These are phyloP conservation scores for Delphinapterus leucas DNA, from an alignment of 2,113 vertebrate genomes.

Conservation along the genomic window DNA sequence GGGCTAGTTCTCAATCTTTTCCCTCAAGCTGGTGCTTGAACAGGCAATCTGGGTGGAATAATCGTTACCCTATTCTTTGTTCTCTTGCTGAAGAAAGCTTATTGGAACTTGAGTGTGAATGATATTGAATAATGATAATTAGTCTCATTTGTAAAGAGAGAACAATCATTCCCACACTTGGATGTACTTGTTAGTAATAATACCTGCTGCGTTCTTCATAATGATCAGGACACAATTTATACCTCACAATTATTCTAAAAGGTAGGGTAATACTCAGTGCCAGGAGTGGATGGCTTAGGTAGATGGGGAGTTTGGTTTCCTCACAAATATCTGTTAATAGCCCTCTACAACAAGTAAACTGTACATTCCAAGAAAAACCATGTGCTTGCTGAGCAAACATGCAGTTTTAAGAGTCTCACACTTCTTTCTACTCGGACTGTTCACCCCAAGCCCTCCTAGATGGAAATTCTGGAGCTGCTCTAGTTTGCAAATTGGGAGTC, in stretches of 20 bases:
- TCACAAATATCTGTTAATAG: neutral
- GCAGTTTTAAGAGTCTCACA: neutral
- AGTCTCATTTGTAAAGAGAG: neutral
- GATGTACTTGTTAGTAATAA: neutral
- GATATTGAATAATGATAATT: neutral
- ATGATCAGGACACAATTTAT: neutral
- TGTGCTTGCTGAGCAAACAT: neutral
- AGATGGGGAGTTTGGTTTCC: neutral
- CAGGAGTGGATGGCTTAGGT: neutral
- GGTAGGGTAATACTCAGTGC: neutral
- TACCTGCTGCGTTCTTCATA: neutral
- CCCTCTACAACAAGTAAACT: neutral
- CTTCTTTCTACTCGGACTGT: neutral
- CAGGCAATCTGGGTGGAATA: neutral
- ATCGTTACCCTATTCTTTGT: neutral
- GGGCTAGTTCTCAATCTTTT: neutral
- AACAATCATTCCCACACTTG: neutral
- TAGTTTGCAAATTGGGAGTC: neutral
- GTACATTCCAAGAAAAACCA: neutral
- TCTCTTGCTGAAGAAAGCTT: neutral
- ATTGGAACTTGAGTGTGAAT: neutral
- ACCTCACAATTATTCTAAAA: neutral
- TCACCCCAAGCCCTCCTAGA: neutral
- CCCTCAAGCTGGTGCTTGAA: neutral
- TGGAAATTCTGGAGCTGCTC: neutral